These are phyloP conservation scores for Probosciger aterrimus DNA, from an alignment of 2,113 vertebrate species.

Conservation along the genomic window DNA sequence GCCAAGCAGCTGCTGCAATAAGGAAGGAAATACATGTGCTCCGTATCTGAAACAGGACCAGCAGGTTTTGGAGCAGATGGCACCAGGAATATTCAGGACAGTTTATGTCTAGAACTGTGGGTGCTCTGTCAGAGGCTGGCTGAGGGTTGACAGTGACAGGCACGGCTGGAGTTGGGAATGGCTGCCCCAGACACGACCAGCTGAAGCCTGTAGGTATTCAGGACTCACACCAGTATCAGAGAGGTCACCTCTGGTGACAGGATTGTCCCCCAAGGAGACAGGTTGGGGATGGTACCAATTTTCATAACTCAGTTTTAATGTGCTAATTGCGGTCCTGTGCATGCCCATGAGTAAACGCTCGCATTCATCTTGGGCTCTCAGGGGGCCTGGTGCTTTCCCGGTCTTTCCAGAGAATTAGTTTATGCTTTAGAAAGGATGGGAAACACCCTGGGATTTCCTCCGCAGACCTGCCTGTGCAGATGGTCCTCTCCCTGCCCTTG, in stretches of 20 bases:
- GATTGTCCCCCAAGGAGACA: neutral
- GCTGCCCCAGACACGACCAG: neutral
- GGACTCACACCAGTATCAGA: neutral
- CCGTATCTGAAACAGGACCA: neutral
- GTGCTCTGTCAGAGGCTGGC: neutral
- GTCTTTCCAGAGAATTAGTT: conserved; percentile 7
- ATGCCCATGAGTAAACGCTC: neutral
- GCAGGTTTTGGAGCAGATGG: neutral
- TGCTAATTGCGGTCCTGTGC: neutral
- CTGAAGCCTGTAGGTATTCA: neutral
- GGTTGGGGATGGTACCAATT: neutral
- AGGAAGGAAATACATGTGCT: neutral
- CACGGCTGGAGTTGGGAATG: neutral
- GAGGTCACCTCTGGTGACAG: neutral
- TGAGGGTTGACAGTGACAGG: neutral
- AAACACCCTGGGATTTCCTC: conserved; percentile 59
- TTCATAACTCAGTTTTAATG: neutral
- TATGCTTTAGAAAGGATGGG: conserved; percentile 31
- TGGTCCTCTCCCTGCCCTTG: conserved; percentile 38
- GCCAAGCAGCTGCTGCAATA: neutral
- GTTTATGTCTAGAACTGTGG: rapidly evolving
- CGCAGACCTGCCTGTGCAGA: conserved; percentile 45
- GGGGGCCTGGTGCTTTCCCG: conserved; percentile 8
- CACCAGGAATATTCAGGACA: neutral
- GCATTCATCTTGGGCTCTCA: neutral